These are phyloP conservation scores for Ophion slaviceki DNA, from an alignment of 2,888 invertebrate genomes.

Conservation along the genomic window DNA sequence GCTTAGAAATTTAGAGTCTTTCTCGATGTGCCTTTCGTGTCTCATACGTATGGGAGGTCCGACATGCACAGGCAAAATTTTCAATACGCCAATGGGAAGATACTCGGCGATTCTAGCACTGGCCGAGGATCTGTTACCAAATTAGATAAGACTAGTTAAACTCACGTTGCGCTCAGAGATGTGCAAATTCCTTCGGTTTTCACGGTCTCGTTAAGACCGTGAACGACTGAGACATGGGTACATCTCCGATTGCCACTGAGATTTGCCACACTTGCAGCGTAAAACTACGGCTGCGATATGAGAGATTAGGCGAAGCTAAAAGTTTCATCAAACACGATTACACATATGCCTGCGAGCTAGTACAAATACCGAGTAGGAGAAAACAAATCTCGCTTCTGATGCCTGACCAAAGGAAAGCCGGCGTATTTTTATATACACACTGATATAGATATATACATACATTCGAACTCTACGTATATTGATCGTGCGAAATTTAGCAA, in stretches of 20 bases:
- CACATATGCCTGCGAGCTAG: constrained; percentile 7
- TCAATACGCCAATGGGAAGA: constrained; percentile 8
- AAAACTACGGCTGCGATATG: too few species aligned
- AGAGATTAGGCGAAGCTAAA: too few species aligned
- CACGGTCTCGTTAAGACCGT: not conserved
- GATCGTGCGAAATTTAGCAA: constrained; percentile 39
- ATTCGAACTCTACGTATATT: not conserved
- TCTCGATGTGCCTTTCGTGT: not conserved
- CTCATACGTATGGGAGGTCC: not conserved
- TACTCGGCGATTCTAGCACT: not conserved
- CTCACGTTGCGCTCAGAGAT: not conserved
- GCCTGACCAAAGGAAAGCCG: constrained; percentile 53
- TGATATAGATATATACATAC: constrained; percentile 1
- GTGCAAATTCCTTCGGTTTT: not conserved
- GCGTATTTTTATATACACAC: not conserved
- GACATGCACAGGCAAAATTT: constrained; percentile 10
- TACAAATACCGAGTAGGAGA: constrained; percentile 51
- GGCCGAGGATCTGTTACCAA: constrained; percentile 49
- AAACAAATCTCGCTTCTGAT: constrained; percentile 19
- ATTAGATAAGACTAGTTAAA: constrained; percentile 31
- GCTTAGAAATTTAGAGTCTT: constrained; percentile 70
- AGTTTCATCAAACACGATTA: not conserved
- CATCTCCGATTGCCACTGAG: not conserved
- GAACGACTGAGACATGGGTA: not conserved
- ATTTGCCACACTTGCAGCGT: not conserved